phyloP scores from a whole-genome alignment of 2,113 vertebrate species.

The Melanostigma gelatinosum region DNA sequence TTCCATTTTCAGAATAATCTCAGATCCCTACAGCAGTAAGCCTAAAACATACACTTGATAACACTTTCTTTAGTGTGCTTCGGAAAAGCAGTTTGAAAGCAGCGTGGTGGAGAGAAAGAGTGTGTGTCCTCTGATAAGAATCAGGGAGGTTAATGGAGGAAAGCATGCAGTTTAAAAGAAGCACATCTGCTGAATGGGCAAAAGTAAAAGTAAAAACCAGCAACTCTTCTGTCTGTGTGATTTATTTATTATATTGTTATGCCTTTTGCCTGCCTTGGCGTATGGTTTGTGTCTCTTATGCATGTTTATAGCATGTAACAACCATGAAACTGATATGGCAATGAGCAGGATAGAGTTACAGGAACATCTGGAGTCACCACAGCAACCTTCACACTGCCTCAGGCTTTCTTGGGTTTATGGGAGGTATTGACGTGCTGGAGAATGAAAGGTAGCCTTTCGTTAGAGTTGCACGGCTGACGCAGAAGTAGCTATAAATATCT shows the following conservation, averaged over 20 bases:
- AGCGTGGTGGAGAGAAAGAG: neutral
- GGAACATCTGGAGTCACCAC: slow-evolving; percentile 7
- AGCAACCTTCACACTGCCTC: slow-evolving; percentile 6
- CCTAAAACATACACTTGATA: neutral
- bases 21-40: neutral
- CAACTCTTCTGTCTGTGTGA: neutral
- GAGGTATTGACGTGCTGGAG: slow-evolving; percentile 36
- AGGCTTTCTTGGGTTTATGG: slow-evolving; percentile 19
- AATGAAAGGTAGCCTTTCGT: slow-evolving; percentile 50
- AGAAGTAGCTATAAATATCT: slow-evolving; percentile 82
- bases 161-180: slow-evolving; percentile 13
- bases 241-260: neutral
- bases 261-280: neutral
- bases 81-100: slow-evolving; percentile 5
- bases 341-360: slow-evolving; percentile 15
- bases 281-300: neutral
- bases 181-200: slow-evolving; percentile 29
- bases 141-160: neutral
- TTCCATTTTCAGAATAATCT: neutral
- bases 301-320: neutral
- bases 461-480: slow-evolving; percentile 29
- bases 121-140: slow-evolving; percentile 5
- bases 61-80: neutral
- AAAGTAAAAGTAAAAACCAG: neutral
- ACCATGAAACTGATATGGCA: neutral